phyloP scores from a whole-genome alignment of 2,797 vertebrate genomes.

The Dermochelys coriacea region DNA sequence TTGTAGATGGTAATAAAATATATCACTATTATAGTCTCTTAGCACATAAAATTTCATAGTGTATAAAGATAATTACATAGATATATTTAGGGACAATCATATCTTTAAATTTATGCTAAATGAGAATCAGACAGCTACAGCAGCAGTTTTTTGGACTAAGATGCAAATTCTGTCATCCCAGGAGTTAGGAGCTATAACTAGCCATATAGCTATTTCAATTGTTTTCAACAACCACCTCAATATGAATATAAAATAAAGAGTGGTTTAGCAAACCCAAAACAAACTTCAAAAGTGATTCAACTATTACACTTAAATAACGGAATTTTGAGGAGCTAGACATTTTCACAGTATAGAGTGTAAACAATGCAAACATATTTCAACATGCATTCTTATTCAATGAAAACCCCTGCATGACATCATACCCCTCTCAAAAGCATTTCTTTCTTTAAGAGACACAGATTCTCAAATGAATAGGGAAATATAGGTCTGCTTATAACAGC shows the following conservation, averaged over 20 bases:
- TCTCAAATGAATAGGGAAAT: neutral
- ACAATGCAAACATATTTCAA: neutral
- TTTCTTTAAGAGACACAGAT: neutral
- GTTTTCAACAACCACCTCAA: neutral
- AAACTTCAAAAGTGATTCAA: neutral
- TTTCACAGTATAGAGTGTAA: neutral
- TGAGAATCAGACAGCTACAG: neutral
- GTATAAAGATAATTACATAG: neutral
- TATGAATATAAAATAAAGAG: neutral
- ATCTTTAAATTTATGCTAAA: neutral
- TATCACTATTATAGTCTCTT: neutral
- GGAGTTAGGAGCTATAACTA: neutral
- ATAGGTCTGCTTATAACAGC: neutral
- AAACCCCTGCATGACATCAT: neutral
- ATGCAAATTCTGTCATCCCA: neutral
- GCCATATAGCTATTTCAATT: neutral
- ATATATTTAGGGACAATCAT: neutral
- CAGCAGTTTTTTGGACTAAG: neutral
- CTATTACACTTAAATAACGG: neutral
- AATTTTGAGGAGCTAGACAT: neutral
- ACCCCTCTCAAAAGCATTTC: neutral
- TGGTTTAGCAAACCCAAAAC: neutral
- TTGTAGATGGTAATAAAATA: neutral
- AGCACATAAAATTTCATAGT: neutral
- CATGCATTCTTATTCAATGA: neutral